These are phyloP conservation scores for Neoascia interrupta DNA, from an alignment of 2,888 invertebrate species.

Conservation along the genomic window DNA sequence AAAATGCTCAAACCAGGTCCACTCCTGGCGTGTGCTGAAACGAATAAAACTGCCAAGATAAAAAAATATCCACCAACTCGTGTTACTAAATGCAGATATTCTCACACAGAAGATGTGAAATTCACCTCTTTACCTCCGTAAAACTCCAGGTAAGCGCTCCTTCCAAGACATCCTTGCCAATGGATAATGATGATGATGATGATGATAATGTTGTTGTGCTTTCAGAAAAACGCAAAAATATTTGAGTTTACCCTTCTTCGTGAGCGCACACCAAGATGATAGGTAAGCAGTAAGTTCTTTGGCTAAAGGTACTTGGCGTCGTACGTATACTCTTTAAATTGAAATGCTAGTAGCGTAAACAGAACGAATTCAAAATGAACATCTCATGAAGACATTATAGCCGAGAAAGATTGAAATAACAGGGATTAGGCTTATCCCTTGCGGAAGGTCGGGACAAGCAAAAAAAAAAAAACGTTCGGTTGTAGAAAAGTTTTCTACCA, in stretches of 20 bases:
- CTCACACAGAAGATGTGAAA: constrained; percentile 5
- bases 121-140: constrained; percentile 11
- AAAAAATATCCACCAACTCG: too few relatives aligned
- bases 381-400: constrained; percentile 16
- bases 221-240: constrained; percentile 14
- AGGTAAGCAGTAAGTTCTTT: too few relatives aligned
- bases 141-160: constrained; percentile 4
- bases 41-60: too few relatives aligned
- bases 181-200: constrained; percentile 16
- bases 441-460: background rate
- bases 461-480: background rate
- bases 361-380: constrained; percentile 43
- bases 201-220: constrained; percentile 29
- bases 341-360: constrained; percentile 22
- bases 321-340: constrained; percentile 24
- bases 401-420: constrained; percentile 42
- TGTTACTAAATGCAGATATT: constrained; percentile 24
- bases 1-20: too few relatives aligned
- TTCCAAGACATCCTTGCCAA: constrained; percentile 3
- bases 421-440: constrained; percentile 19
- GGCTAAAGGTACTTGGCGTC: background rate
- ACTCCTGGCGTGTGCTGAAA: too few relatives aligned
- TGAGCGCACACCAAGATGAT: too few relatives aligned
- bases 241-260: constrained; percentile 19
- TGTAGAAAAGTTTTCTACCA: background rate